Conservation (phyloP, 2,888 invertebrate genomes). For the Andrena marginata region DNA sequence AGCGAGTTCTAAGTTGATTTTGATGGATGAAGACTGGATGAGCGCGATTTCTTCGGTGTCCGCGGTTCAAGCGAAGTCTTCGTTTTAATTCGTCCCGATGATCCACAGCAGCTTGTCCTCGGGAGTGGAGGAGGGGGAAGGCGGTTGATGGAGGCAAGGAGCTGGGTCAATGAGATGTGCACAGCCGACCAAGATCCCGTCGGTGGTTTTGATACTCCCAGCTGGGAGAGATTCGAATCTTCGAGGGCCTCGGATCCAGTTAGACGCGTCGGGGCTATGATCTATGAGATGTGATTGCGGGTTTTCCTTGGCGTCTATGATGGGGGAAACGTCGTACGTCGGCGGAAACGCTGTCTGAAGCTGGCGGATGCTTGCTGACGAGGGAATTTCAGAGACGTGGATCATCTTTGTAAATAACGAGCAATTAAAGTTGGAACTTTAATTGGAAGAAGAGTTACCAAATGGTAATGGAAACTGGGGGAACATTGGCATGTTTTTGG, state of each 20-base stretch:
- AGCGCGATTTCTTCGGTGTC: neutral
- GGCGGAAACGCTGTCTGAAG: neutral
- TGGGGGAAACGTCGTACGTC: neutral
- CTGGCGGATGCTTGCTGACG: neutral
- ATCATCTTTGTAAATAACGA: conserved; percentile 1
- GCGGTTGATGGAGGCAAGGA: neutral
- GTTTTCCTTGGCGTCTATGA: neutral
- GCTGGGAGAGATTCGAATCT: conserved; percentile 10
- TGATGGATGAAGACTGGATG: conserved; percentile 75
- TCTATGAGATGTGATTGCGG: conserved; percentile 19
- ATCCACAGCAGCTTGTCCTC: conserved; percentile 10
- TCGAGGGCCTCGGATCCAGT: neutral
- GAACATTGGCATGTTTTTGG: too few species aligned
- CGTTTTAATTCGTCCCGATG: conserved; percentile 35
- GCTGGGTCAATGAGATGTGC: conserved; percentile 46
- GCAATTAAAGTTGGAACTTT: neutral
- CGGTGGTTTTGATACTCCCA: neutral
- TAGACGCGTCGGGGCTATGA: conserved; percentile 13
- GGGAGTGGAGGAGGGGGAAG: neutral
- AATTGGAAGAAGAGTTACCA: too few species aligned
- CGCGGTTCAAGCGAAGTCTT: neutral
- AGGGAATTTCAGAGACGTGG: neutral
- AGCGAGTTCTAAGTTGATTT: conserved; percentile 77
- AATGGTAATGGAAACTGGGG: too few species aligned
- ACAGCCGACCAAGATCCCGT: conserved; percentile 14